Evolutionary conservation across 2,888 invertebrate genomes (phyloP), one percentile per base, ranked within the genome.

Genomic region (Aquatica leii): DNA sequence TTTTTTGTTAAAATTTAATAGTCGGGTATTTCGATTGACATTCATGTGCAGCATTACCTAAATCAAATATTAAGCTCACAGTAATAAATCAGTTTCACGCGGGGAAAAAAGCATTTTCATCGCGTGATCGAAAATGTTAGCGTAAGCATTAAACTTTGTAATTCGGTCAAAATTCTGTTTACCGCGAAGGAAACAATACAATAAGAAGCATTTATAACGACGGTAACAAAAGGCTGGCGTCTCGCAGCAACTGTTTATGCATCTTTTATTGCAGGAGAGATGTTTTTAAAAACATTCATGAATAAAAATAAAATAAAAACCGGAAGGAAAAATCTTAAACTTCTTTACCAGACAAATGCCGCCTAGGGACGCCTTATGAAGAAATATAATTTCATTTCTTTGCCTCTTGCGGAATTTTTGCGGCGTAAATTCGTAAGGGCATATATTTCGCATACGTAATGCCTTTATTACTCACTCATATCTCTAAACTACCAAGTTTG

Each of bases 321-420:
- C 68, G 71, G 72, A 71, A 73, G 68, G 71, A 73, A 72, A 73
- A 76, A 75, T 74, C 74, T 73, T 72, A 69, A 73, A 75, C 69
- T 74, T 70, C 65, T 72, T 72, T 63, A 60, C 67, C 73, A 71
- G 74, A 76, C 75, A 77, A 77, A 76, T 76, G 69, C 71, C 73
- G 74, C 69, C 76, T 65, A 69, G 77, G 75, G 77, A 77, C 70
- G 71, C 71, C 71, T 77, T 75, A 77, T 75, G 75, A 76, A 74
- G 73, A 76, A 77, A 76, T 76, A 74, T 77, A 76, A 77, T 77
- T 77, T 75, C 74, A 76, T 77, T 76, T 74, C 70, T 70, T 68
- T 70, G 71, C 69, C 70, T 73, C 68, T 72, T 72, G 73, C 67
- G 74, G 71, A 70, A 72, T 72, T 72, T 72, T 74, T 70, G 69